Base-by-base conservation (phyloP, 2,888 invertebrate genomes). In the Nephrotoma guestfalica region DNA sequence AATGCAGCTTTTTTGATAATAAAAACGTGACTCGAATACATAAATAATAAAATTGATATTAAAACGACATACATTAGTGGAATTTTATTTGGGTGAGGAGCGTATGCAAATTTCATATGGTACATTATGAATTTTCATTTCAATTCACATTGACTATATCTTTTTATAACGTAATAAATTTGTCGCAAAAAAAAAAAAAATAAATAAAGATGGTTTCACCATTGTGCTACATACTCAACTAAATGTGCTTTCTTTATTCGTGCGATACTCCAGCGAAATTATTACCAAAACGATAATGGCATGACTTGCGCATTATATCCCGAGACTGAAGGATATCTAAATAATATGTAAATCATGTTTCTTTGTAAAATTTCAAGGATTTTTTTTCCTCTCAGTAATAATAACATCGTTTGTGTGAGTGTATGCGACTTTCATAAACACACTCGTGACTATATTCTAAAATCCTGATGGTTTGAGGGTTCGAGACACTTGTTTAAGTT, bases 1-100 rank as follows among this genome's bases (percentile, higher is more conserved):
- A 86, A 86, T 86, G 86, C 86, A 86, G 86, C 45, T 86, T 43
- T 43, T 43, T 85, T 42, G 43, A 43, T 43, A 85, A 85, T 18
- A 43, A 85, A 85, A 85, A 41, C 18, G 41, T 85, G 85, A 18
- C 43, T 30, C 71, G 71, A 9, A 71, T 83, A 83, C 41, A 51
- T 15, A 51, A 51, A 51, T 5, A 6, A 51, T 15, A 51, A 15
- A 51, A 71, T 71, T 71, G 71, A 71, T 71, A 30, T 71, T 18
- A 30, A n/a, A 18, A 7, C 30, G 71, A 18, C 71, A 71, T 30
- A 30, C 9, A 71, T 30, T 30, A 30, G 7, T 71, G 71, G 30
- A 30, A 71, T 71, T 71, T 30, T 71, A 71, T 71, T 71, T 51
- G 71, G 6, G 51, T 47, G n/a, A 47, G 5, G 47, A 0, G 0